Conservation (phyloP, 1,140 invertebrate genomes). For the Drosophila arizonae region DNA sequence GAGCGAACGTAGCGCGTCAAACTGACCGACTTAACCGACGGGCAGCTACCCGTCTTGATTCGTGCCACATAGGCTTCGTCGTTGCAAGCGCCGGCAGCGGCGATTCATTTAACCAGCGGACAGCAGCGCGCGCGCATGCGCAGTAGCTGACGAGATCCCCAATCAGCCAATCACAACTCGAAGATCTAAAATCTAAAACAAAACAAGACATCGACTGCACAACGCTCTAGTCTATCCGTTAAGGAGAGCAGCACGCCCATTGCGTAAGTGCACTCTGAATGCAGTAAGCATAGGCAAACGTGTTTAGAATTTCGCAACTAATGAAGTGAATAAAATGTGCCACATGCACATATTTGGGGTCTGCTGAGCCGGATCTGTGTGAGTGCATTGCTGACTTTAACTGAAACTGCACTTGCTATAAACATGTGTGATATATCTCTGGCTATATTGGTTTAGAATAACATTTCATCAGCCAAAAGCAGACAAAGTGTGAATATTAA, state of each 20-base stretch:
- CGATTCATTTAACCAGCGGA: conserved; percentile 65
- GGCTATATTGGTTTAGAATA: conserved; percentile 2
- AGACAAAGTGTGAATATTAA: background rate
- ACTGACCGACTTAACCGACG: conserved; percentile 49
- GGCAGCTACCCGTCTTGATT: conserved; percentile 61
- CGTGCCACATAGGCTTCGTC: conserved; percentile 56
- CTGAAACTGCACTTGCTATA: background rate
- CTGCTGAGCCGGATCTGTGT: conserved; percentile 11
- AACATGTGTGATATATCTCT: background rate
- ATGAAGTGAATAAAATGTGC: background rate
- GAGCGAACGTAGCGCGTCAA: conserved; percentile 55
- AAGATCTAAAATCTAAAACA: conserved; percentile 9
- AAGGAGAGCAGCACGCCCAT: conserved; percentile 37
- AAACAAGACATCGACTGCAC: background rate
- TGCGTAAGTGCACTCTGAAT: conserved; percentile 69
- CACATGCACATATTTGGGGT: background rate
- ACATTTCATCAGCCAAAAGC: background rate
- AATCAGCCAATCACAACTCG: background rate
- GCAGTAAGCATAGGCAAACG: conserved; percentile 43
- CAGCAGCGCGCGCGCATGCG: conserved; percentile 72
- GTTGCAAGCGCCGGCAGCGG: conserved; percentile 52
- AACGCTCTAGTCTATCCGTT: background rate
- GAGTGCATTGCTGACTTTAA: conserved; percentile 13
- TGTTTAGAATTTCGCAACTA: conserved; percentile 70
- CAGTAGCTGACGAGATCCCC: conserved; percentile 27